These are phyloP conservation scores for Aphaenogaster floridana DNA, from an alignment of 1,140 invertebrate species.

Conservation along the genomic window DNA sequence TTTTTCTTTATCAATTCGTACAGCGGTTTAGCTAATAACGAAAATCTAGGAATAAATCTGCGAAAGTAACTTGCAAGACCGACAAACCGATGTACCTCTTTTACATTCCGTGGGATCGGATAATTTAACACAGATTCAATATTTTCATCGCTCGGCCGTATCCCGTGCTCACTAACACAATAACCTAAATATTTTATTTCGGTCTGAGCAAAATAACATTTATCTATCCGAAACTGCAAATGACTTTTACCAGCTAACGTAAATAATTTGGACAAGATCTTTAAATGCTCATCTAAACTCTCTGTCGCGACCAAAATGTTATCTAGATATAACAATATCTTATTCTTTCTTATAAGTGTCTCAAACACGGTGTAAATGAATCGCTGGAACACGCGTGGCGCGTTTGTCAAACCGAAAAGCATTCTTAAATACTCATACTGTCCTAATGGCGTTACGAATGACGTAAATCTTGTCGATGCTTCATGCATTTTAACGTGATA, in stretches of 20 bases:
- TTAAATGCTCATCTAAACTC: neutral
- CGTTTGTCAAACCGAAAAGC: neutral
- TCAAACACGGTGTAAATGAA: neutral
- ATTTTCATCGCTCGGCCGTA: constrained; percentile 2
- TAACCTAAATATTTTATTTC: constrained; percentile 27
- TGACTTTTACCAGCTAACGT: neutral
- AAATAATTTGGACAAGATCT: neutral
- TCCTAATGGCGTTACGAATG: neutral
- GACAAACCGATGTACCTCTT: neutral
- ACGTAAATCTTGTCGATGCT: neutral
- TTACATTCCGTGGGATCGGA: neutral
- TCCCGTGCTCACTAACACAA: neutral
- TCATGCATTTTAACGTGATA: constrained; percentile 10
- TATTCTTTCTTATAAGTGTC: neutral
- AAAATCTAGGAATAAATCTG: neutral
- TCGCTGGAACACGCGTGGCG: neutral
- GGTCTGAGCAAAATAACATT: neutral
- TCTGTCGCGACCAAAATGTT: constrained; percentile 8
- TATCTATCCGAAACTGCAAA: neutral
- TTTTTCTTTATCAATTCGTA: constrained; percentile 1
- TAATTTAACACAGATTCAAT: neutral
- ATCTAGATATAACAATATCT: constrained; percentile 29
- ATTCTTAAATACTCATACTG: constrained; percentile 9
- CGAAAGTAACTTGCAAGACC: neutral
- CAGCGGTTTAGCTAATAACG: constrained; percentile 1